phyloP scores from a whole-genome alignment of 2,888 invertebrate genomes.

The Philonicus albiceps region DNA sequence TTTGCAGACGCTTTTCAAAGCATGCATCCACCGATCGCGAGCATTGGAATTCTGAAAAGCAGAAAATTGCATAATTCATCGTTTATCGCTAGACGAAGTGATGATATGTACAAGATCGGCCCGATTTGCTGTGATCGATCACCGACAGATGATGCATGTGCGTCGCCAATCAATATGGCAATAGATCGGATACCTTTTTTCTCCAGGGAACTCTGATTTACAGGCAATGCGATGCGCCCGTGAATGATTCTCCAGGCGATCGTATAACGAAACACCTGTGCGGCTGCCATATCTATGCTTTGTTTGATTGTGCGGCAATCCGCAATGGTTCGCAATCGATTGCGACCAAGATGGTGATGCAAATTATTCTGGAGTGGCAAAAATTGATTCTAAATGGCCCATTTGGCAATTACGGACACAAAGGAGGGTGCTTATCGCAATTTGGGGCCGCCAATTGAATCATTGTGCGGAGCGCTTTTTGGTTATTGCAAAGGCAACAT shows the following conservation, averaged over 20 bases:
- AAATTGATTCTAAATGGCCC: conserved; percentile 14
- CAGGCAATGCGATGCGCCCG: not conserved
- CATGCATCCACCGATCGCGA: not conserved
- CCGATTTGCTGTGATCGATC: conserved; percentile 26
- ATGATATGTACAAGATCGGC: conserved; percentile 25
- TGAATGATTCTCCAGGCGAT: not conserved
- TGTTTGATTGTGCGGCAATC: not conserved
- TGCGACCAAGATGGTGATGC: not conserved
- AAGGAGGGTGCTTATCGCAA: conserved; percentile 5
- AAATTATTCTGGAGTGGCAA: conserved; percentile 4
- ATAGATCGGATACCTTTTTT: conserved; percentile 19
- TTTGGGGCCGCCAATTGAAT: not conserved
- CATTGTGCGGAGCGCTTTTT: not conserved
- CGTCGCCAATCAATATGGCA: conserved; percentile 23
- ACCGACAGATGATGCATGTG: conserved; percentile 12
- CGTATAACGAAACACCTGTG: conserved; percentile 23
- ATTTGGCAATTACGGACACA: not conserved
- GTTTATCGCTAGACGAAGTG: conserved; percentile 1
- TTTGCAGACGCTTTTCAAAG: not conserved
- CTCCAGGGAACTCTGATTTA: conserved; percentile 21
- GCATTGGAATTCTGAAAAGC: conserved; percentile 16
- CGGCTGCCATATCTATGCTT: not conserved
- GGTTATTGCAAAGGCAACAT: not conserved
- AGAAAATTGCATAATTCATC: conserved; percentile 37
- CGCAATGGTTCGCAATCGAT: not conserved